A percentile compares a stretch with the other conserved stretches of the same genome.
Evolutionary conservation across 2,888 invertebrate genomes (phyloP).

Genomic region (Aquatica leii): DNA sequence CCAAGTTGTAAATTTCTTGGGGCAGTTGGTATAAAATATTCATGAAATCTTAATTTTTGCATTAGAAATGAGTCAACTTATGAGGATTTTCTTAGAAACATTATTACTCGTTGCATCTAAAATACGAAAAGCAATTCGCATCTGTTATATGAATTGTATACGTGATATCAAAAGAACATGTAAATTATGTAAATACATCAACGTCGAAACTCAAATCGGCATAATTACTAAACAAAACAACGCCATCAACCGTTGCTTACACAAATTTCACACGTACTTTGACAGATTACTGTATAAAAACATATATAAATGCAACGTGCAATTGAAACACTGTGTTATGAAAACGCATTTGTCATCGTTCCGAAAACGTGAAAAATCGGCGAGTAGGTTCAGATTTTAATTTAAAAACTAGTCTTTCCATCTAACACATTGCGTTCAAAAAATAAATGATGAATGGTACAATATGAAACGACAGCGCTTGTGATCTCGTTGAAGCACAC

Average conservation of each 20-base stretch:
- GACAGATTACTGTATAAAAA: background rate
- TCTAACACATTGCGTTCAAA: slow-evolving; percentile 23
- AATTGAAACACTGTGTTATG: too few species aligned
- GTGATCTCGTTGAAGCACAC: slow-evolving; percentile 40
- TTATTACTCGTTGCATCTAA: slow-evolving; percentile 46
- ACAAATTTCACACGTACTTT: slow-evolving; percentile 2
- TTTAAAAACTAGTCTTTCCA: slow-evolving; percentile 21
- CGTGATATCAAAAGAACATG: slow-evolving; percentile 21
- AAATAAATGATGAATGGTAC: slow-evolving; percentile 37
- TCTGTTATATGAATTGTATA: slow-evolving; percentile 26
- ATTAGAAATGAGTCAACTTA: slow-evolving; percentile 47
- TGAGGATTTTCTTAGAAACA: slow-evolving; percentile 40
- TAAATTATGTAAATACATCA: slow-evolving; percentile 25
- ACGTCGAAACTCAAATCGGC: slow-evolving; percentile 4
- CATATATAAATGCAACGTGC: too few species aligned
- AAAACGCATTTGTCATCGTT: too few species aligned
- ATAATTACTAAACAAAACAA: slow-evolving; percentile 9
- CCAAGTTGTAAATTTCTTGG: slow-evolving; percentile 38
- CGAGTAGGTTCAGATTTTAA: background rate
- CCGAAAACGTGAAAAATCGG: too few species aligned
- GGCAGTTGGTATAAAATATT: slow-evolving; percentile 45
- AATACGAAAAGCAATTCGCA: slow-evolving; percentile 19
- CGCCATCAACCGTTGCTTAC: background rate
- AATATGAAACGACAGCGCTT: slow-evolving; percentile 35
- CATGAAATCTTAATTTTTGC: slow-evolving; percentile 48